A percentile compares a stretch with the other conserved stretches of the same genome.
Evolutionary conservation across 1,140 invertebrate species (phyloP).

Genomic region (Ips typographus): DNA sequence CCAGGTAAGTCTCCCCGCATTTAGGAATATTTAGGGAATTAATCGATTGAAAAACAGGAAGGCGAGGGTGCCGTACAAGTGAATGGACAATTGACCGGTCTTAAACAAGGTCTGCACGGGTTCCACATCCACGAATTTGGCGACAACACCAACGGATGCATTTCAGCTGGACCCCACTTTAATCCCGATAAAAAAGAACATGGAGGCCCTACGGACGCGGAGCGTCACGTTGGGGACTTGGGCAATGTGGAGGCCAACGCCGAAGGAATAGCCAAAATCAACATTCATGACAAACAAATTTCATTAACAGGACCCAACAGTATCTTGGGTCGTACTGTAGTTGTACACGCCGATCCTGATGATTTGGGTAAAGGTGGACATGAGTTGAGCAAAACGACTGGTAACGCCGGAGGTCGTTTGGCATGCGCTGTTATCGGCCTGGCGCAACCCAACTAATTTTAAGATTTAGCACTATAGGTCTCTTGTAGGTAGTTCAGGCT

Average conservation of each 20-base stretch:
- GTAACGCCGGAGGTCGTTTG: slow-evolving; percentile 93
- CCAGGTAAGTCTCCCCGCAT: slow-evolving; percentile 57
- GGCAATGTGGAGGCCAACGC: slow-evolving; percentile 81
- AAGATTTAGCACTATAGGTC: too few species aligned
- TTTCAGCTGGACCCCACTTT: slow-evolving; percentile 93
- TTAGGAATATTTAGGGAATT: not conserved
- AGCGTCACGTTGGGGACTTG: slow-evolving; percentile 88
- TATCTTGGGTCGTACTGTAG: slow-evolving; percentile 86
- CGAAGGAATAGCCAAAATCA: slow-evolving; percentile 75
- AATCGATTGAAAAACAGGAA: slow-evolving; percentile 48
- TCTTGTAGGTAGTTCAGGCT: too few species aligned
- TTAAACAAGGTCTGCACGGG: slow-evolving; percentile 74
- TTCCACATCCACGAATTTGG: slow-evolving; percentile 98
- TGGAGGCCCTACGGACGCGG: slow-evolving; percentile 73
- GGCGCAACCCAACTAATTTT: slow-evolving; percentile 53
- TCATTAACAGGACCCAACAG: slow-evolving; percentile 73
- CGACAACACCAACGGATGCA: slow-evolving; percentile 95
- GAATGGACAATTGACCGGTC: slow-evolving; percentile 70
- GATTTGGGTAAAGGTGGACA: slow-evolving; percentile 93
- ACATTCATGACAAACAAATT: slow-evolving; percentile 74
- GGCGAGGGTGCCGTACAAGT: slow-evolving; percentile 62
- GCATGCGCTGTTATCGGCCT: slow-evolving; percentile 98
- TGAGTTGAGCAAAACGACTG: slow-evolving; percentile 92
- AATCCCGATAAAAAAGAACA: slow-evolving; percentile 87
- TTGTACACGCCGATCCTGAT: slow-evolving; percentile 92